phyloP scores from a whole-genome alignment of 2,888 invertebrate species.

The Mesorhabditis sp. region DNA sequence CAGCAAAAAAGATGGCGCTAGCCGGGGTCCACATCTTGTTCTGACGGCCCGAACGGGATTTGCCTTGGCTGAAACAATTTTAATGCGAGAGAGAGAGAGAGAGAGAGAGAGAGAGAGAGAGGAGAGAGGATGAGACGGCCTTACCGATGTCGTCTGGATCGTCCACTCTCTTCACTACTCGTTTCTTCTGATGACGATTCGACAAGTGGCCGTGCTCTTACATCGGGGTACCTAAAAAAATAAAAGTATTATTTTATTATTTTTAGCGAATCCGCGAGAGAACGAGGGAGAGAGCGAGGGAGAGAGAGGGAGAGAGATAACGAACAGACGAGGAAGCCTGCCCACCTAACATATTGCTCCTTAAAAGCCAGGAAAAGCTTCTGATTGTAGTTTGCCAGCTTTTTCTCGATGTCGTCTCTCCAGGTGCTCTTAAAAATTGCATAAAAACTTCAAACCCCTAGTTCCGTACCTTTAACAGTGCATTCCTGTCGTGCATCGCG shows the following conservation, averaged over 20 bases:
- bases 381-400: constrained; percentile 45
- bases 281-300: too few species aligned
- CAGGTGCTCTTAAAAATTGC: constrained; percentile 25
- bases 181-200: constrained; percentile 17
- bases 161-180: constrained; percentile 21
- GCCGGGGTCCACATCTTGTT: constrained; percentile 57
- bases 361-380: constrained; percentile 54
- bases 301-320: too few species aligned
- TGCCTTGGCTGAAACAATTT: constrained; percentile 15
- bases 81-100: too few species aligned
- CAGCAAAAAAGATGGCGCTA: constrained; percentile 56
- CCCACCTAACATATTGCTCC: constrained; percentile 55
- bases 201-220: constrained; percentile 21
- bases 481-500: constrained; percentile 30
- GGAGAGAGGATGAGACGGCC: too few species aligned
- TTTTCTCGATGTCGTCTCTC: constrained; percentile 34
- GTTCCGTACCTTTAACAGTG: not conserved
- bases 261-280: not conserved
- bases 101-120: too few species aligned
- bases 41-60: constrained; percentile 39
- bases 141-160: constrained; percentile 22
- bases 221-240: constrained; percentile 43
- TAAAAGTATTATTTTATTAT: not conserved
- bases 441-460: not conserved
- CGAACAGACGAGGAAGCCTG: constrained; percentile 4